Base-by-base conservation (phyloP, 2,113 vertebrate species). In the Grammomys dolichurus region DNA sequence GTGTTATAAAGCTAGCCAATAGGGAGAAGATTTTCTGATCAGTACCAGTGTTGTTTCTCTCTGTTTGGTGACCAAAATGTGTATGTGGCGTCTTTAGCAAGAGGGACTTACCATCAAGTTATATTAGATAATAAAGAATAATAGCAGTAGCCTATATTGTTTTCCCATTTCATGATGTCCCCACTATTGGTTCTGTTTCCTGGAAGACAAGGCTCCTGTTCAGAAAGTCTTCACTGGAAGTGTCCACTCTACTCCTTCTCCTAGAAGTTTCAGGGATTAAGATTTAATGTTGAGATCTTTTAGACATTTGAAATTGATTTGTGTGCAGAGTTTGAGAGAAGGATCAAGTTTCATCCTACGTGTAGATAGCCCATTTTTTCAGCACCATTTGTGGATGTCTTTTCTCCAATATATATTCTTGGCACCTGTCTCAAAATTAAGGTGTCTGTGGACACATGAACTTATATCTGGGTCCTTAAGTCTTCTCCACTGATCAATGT, bases 321-420 rank as follows among this genome's bases (percentile, higher is more conserved):
- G 43, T 43, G 14, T 65, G 58, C n/a, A 46, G 40, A 28, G n/a
- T 65, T 8, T 65, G 58, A 85, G 58, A 60, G 40, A 31, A 31
- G 58, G 40, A 85, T 85, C 40, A 85, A 65, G 60, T 85, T 31
- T 85, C 40, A 46, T 20, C 46, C 40, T 6, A 46, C 40, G 65
- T 31, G 14, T 3, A 85, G 40, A 31, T 5, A 65, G 0, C 2
- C 10, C 19, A 0, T 22, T 9, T 60, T 43, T 28, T 2, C 26
- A 65, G 14, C 24, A 65, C 40, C 40, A 46, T 31, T 84, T 65
- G 31, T 43, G 65, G 4, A 11, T 46, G 26, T 65, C 58, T 85
- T 84, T 85, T 65, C 26, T 85, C 58, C 3, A 19, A 85, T 65
- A 84, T 22, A 31, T 84, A 63, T 28, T 84, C 26, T 43, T 43